Conservation (phyloP, 2,888 invertebrate species). For the Stomorhina lunata region DNA sequence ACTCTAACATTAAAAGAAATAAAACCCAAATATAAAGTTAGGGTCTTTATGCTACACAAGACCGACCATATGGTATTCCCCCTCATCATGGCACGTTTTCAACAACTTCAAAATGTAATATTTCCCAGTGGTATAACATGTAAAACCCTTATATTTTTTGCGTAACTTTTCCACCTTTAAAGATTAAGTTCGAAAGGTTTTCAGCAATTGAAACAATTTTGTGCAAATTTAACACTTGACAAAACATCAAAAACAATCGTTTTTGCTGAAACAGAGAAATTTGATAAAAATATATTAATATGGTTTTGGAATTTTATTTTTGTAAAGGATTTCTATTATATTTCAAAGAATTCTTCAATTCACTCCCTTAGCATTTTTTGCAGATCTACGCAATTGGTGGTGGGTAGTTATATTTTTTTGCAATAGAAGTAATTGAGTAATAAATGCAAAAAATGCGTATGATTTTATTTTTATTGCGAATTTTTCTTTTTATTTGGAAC, state of each 20-base stretch:
- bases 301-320: constrained; percentile 2
- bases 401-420: not conserved
- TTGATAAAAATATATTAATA: not conserved
- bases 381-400: constrained; percentile 4
- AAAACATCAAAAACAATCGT: constrained; percentile 45
- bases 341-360: not conserved
- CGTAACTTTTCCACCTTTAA: not conserved
- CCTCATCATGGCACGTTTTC: not conserved
- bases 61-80: not conserved
- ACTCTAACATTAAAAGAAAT: not conserved
- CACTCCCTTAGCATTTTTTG: not conserved
- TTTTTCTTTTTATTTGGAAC: not conserved
- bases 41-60: not conserved
- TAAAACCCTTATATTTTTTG: constrained; percentile 1
- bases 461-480: not conserved
- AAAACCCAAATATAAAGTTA: not conserved
- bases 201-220: constrained; percentile 42
- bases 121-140: not conserved
- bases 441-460: not conserved
- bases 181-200: not conserved
- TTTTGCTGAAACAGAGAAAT: not conserved
- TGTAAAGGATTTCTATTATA: not conserved
- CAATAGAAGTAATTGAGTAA: not conserved
- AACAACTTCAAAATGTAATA: not conserved
- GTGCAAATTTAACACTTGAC: constrained; percentile 59